Conservation (phyloP, 2,888 invertebrate species). For the Calliphora vomitoria region DNA sequence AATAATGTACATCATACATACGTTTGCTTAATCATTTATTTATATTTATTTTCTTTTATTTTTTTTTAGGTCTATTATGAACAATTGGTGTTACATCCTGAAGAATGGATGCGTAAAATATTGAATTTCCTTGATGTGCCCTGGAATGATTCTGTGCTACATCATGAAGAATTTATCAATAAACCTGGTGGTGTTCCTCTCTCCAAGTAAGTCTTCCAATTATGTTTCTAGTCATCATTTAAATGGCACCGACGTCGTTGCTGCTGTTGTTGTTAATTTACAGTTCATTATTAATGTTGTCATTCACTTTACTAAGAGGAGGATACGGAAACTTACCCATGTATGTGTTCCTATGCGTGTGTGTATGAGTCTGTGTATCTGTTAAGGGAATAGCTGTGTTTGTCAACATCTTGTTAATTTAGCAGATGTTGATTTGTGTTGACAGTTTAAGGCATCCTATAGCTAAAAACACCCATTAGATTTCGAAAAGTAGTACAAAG, state of each 20-base stretch:
- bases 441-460: conserved; percentile 31
- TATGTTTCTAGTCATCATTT: conserved; percentile 12
- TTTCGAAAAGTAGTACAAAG: conserved; percentile 9
- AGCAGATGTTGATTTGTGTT: conserved; percentile 54
- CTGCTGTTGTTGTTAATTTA: background rate
- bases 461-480: conserved; percentile 16
- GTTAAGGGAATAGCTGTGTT: conserved; percentile 24
- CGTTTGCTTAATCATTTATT: background rate
- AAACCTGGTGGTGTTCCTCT: conserved; percentile 96
- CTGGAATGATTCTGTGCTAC: conserved; percentile 98
- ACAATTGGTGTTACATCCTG: conserved; percentile 97
- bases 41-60: conserved; percentile 75
- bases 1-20: background rate
- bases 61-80: conserved; percentile 94
- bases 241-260: background rate
- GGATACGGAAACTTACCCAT: background rate
- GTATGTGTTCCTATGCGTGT: background rate
- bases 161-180: conserved; percentile 98
- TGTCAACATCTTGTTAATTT: conserved; percentile 55
- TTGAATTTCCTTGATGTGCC: conserved; percentile 95
- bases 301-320: background rate
- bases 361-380: background rate
- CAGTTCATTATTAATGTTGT: conserved; percentile 34
- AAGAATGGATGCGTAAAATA: conserved; percentile 94
- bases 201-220: conserved; percentile 91